Base-by-base conservation (phyloP, 53 echinoderm and acorn worm species). In the Temnopleurus reevesii region DNA sequence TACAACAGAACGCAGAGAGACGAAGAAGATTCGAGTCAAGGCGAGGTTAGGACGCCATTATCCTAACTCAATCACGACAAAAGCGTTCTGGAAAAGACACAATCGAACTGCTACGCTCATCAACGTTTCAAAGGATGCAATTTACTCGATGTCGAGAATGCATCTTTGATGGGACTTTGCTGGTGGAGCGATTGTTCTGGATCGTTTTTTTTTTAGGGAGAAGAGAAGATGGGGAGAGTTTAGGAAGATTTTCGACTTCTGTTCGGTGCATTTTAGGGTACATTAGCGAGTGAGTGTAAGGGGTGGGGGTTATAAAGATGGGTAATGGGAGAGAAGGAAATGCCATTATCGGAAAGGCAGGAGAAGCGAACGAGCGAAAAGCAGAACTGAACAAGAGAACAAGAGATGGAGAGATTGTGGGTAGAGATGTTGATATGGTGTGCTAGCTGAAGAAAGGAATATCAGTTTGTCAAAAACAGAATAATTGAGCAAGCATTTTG, bases 31-130 rank as follows among this genome's bases (percentile, higher is more conserved):
- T 49, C 38, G 26, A 79, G 79, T 79, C 79, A 79, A 79, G 79
- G 79, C 9, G 30, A 79, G 79, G 79, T 79, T 46, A 79, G 46
- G 29, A 6, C 38, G 12, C 45, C 35, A 44, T 79, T 49, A 79
- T 79, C 79, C 79, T 79, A 79, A 79, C 79, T 30, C 79, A 79
- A 79, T 79, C 79, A 79, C 25, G 79, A 79, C 79, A 79, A 79
- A 79, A 79, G 47, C 46, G 15, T 79, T 79, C 79, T 79, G 79
- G 47, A 79, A 79, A 49, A 79, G 79, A 56, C 0, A 8, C 59
- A 59, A 15, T 3, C 79, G 43, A 79, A 49, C 79, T 79, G 79
- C 46, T 47, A 49, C 49, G 28, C 79, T 79, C 79, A 79, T 79
- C 49, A 79, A 49, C 79, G 53, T 79, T 79, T 79, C 79, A 79